These are phyloP conservation scores for Pagrus major DNA, from an alignment of 2,113 vertebrate genomes.

Conservation along the genomic window DNA sequence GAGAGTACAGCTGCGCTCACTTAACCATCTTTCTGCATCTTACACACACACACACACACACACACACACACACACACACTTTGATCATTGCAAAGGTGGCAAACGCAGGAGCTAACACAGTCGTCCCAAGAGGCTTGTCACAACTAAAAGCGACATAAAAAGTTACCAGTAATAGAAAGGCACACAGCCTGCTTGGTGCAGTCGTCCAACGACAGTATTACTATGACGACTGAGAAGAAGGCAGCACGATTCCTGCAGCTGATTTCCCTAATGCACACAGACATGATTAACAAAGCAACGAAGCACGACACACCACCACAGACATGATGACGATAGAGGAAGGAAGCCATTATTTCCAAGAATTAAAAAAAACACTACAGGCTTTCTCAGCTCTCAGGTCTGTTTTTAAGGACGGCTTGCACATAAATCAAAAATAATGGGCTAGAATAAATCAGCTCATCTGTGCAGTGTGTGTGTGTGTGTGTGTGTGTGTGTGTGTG, in stretches of 20 bases:
- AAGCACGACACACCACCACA: conserved; percentile 4
- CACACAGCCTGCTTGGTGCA: conserved; percentile 21
- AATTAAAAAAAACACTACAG: neutral
- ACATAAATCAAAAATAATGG: conserved; percentile 40
- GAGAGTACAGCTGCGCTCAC: conserved; percentile 47
- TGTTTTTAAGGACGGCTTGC: conserved; percentile 2
- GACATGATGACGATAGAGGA: conserved; percentile 7
- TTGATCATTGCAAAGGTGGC: conserved; percentile 34
- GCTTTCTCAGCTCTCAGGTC: conserved; percentile 11
- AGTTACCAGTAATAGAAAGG: conserved; percentile 42
- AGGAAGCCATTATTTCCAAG: conserved; percentile 17
- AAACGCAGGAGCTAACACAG: conserved; percentile 27
- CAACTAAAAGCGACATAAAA: conserved; percentile 41
- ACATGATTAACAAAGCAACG: conserved; percentile 39
- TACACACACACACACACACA: conserved; percentile 1
- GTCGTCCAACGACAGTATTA: neutral
- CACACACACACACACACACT: neutral
- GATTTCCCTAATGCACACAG: conserved; percentile 8
- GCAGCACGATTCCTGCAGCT: neutral
- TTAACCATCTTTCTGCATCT: conserved; percentile 12
- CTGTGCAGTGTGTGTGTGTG: conserved; percentile 1
- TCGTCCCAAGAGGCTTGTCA: conserved; percentile 4
- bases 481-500: conserved; percentile 7
- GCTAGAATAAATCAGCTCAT: conserved; percentile 18
- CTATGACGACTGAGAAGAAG: conserved; percentile 32